Evolutionary conservation across 1,140 invertebrate genomes (phyloP).

Genomic region (Drosophila saltans): DNA sequence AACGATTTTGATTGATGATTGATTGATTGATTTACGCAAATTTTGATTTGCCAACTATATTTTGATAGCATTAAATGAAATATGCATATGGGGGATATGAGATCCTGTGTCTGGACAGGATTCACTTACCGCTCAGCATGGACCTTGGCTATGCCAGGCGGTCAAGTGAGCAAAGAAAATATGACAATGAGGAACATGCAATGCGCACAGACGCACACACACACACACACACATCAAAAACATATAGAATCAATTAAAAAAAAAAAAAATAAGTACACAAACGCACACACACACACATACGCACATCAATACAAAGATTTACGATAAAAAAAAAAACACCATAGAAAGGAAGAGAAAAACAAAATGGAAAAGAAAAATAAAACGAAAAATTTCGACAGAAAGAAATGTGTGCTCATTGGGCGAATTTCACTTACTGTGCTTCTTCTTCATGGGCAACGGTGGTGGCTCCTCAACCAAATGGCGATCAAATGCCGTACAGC

Average conservation of each 20-base stretch:
- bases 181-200: background rate
- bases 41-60: background rate
- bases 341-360: constrained; percentile 35
- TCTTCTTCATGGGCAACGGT: constrained; percentile 95
- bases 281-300: constrained; percentile 28
- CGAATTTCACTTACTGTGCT: constrained; percentile 91
- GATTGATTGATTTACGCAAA: too few species aligned
- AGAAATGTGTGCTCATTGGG: constrained; percentile 45
- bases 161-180: background rate
- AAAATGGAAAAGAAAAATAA: constrained; percentile 50
- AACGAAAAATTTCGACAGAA: constrained; percentile 53
- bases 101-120: background rate
- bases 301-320: constrained; percentile 20
- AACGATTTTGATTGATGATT: too few species aligned
- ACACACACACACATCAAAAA: background rate
- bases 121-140: constrained; percentile 60
- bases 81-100: background rate
- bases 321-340: constrained; percentile 17
- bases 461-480: constrained; percentile 89
- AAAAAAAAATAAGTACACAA: constrained; percentile 19
- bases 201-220: background rate
- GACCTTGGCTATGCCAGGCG: constrained; percentile 49
- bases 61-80: background rate
- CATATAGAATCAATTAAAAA: background rate
- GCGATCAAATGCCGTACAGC: constrained; percentile 66